Percentiles rank a stretch among this genome's conserved stretches.
phyloP scores from a whole-genome alignment of 1,140 invertebrate species.

The Polypedilum pembai region DNA sequence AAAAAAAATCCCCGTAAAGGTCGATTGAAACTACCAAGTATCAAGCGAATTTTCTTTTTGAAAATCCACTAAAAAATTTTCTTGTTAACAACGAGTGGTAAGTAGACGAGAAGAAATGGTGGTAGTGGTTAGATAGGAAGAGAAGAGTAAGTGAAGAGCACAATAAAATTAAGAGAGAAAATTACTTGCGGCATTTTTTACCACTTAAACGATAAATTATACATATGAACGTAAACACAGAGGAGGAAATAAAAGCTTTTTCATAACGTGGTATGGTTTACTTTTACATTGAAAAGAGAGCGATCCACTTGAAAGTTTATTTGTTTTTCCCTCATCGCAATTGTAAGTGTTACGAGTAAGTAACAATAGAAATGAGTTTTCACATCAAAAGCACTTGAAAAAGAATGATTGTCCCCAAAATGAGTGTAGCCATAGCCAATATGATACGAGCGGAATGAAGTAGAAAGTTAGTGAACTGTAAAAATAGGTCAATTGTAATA shows the following conservation, averaged over 20 bases:
- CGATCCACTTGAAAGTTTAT: not conserved
- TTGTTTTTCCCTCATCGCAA: constrained; percentile 4
- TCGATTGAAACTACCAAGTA: too few species aligned
- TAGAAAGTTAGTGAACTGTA: constrained; percentile 16
- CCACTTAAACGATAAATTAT: not conserved
- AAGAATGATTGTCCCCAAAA: not conserved
- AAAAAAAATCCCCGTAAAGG: too few species aligned
- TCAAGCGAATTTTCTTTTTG: too few species aligned
- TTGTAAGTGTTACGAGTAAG: not conserved
- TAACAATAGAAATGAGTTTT: constrained; percentile 2
- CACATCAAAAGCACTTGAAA: not conserved
- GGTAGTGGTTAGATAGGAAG: not conserved
- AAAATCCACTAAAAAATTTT: too few species aligned
- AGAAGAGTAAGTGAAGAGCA: not conserved
- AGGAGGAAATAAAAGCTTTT: not conserved
- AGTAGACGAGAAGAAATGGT: too few species aligned
- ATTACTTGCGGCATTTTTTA: constrained; percentile 4
- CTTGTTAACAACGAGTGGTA: too few species aligned
- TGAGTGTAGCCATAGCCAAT: not conserved
- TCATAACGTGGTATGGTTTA: too few species aligned
- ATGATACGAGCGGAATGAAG: not conserved
- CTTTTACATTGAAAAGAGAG: not conserved
- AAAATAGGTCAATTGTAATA: constrained; percentile 25
- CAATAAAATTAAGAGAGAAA: not conserved
- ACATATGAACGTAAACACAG: not conserved